A percentile compares a stretch with the other conserved stretches of the same genome.
Evolutionary conservation across 2,797 vertebrate species (phyloP).

Genomic region (Botia almorhae): DNA sequence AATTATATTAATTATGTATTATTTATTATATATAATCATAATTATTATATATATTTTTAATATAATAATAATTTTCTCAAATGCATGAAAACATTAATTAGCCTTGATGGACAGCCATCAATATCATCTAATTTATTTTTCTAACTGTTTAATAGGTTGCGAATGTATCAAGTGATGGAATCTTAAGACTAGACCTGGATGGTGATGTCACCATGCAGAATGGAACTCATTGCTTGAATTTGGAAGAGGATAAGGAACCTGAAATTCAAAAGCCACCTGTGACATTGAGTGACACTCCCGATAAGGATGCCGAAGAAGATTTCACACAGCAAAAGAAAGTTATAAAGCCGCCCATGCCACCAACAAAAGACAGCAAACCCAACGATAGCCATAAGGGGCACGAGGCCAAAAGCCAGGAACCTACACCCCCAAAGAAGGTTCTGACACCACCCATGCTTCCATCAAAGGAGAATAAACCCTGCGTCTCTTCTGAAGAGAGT

Average conservation of each 20-base stretch:
- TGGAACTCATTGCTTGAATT: slow-evolving; percentile 60
- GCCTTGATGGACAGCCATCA: background rate
- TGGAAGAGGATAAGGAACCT: slow-evolving; percentile 61
- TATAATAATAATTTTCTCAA: background rate
- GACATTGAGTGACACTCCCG: slow-evolving; percentile 64
- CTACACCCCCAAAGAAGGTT: slow-evolving; percentile 62
- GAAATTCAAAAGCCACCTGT: slow-evolving; percentile 69
- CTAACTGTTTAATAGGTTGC: slow-evolving; percentile 78
- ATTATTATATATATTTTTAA: too few relatives aligned
- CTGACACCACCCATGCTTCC: slow-evolving; percentile 60
- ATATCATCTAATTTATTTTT: background rate
- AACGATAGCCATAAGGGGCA: slow-evolving; percentile 49
- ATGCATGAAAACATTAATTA: background rate
- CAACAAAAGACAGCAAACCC: slow-evolving; percentile 70
- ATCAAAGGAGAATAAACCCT: slow-evolving; percentile 67
- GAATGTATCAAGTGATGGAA: slow-evolving; percentile 83
- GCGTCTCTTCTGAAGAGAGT: slow-evolving; percentile 13
- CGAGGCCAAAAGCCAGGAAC: slow-evolving; percentile 54
- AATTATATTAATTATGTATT: too few relatives aligned
- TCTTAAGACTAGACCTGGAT: slow-evolving; percentile 86
- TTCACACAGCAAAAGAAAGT: slow-evolving; percentile 66
- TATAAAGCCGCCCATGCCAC: slow-evolving; percentile 71
- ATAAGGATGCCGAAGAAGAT: slow-evolving; percentile 34
- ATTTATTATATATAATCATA: too few relatives aligned
- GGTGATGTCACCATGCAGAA: slow-evolving; percentile 75